Percentiles rank a stretch among this genome's conserved stretches.
Conservation (phyloP, 2,113 vertebrate species). For the Gasterosteus nipponicus region DNA sequence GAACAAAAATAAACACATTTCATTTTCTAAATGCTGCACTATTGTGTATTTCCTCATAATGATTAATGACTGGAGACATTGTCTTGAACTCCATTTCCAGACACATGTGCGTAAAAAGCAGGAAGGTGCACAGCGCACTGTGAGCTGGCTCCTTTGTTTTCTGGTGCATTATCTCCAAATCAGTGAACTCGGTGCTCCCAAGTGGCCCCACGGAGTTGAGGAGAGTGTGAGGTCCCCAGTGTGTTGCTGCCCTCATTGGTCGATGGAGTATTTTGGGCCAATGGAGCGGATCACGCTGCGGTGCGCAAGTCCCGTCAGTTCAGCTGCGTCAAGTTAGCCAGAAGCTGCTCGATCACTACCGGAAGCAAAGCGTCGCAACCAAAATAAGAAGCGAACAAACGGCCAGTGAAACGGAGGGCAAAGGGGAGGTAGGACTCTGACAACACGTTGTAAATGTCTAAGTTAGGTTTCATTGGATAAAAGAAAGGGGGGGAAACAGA, state of each 20-base stretch:
- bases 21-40: background rate
- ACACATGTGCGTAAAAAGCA: too few species aligned
- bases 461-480: too few species aligned
- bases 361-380: conserved; percentile 6
- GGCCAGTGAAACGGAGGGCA: background rate
- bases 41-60: background rate
- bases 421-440: background rate
- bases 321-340: conserved; percentile 32
- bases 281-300: conserved; percentile 63
- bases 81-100: too few species aligned
- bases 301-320: conserved; percentile 51
- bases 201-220: conserved; percentile 34
- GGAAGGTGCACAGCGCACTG: too few species aligned
- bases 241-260: conserved; percentile 72
- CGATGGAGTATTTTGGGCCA: conserved; percentile 83
- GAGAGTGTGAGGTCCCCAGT: conserved; percentile 52
- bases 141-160: background rate
- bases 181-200: conserved; percentile 10
- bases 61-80: background rate
- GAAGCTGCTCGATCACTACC: background rate
- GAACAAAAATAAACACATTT: background rate
- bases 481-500: too few species aligned
- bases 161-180: conserved; percentile 2
- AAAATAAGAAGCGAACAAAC: conserved; percentile 43
- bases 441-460: too few species aligned